These are phyloP conservation scores for Alca torda DNA, from an alignment of 2,797 vertebrate genomes.

Conservation along the genomic window DNA sequence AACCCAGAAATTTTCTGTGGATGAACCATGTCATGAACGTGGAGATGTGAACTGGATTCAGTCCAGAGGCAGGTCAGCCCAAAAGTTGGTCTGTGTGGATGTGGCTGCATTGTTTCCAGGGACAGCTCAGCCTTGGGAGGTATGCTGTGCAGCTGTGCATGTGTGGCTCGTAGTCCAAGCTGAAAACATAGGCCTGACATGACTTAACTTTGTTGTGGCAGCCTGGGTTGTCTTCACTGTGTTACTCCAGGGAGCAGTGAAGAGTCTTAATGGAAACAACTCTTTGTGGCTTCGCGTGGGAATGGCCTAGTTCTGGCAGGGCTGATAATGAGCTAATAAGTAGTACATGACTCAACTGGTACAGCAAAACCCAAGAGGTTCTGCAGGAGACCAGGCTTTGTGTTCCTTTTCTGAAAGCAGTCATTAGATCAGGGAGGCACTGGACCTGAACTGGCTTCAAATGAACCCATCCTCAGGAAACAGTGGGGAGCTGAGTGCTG, in stretches of 20 bases:
- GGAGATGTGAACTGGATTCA: not conserved
- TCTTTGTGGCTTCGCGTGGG: not conserved
- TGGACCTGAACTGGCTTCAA: not conserved
- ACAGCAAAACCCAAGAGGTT: constrained; percentile 39
- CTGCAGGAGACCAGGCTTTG: constrained; percentile 20
- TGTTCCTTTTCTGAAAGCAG: not conserved
- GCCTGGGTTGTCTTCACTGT: constrained; percentile 9
- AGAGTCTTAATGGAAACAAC: constrained; percentile 2
- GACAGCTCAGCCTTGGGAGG: not conserved
- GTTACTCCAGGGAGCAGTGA: constrained; percentile 31
- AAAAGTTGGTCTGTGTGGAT: not conserved
- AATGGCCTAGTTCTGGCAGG: constrained; percentile 47
- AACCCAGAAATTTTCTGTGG: not conserved
- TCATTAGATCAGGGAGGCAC: constrained; percentile 6
- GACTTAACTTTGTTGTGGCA: constrained; percentile 19
- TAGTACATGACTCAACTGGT: constrained; percentile 31
- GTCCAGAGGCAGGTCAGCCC: not conserved
- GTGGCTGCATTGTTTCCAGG: not conserved
- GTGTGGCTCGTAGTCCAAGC: not conserved
- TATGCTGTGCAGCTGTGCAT: not conserved
- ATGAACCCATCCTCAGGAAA: not conserved
- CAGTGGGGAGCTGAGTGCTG: not conserved
- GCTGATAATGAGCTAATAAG: constrained; percentile 39
- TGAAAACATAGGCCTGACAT: not conserved
- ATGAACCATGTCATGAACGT: not conserved